Base-by-base conservation (phyloP, 2,113 vertebrate genomes). In the Crotalus horridus region DNA sequence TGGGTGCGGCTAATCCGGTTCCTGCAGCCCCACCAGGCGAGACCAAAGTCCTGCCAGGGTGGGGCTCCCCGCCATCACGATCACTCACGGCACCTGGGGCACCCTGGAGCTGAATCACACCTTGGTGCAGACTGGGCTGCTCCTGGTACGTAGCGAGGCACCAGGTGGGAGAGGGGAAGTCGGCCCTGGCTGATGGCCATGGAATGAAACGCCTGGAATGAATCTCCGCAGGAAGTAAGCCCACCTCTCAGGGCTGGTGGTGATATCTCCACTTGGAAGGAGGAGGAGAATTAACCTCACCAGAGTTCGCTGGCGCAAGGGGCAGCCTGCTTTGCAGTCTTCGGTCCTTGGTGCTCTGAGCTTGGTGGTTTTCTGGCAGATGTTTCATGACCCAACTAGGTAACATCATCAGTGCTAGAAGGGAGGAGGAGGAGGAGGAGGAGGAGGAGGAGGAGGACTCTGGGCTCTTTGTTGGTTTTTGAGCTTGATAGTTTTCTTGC, bases 1-100 rank as follows among this genome's bases (percentile, higher is more conserved):
- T 17, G 29, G 92, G 92, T 43, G 88, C 9, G 88, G 88, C 92
- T 89, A 29, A 21, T 21, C 64, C 1, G 15, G 26, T 59, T 58
- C 59, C 12, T 48, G 58, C 11, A 26, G 51, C 53, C 74, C 24
- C 39, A 0, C 53, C 39, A n/a, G 48, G 33, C 1, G 51, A 85
- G 92, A 4, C 29, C 92, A 90, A 90, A 93, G 92, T 90, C 87
- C 92, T 39, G 15, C 0, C 6, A 12, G 43, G 92, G 92, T 53
- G 88, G 29, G n/a, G 55, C 21, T 3, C 12, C 8, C 12, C 20
- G 15, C n/a, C 6, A 29, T 39, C 5, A 85, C 23, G 17, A 53
- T 17, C 43, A 58, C 2, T 87, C 91, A 51, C 0, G 7, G 10
- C 4, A 11, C 55, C 69, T 89, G 10, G 3, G 9, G 58, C 48